Conservation (phyloP, 2,113 vertebrate genomes). For the Callithrix jacchus region DNA sequence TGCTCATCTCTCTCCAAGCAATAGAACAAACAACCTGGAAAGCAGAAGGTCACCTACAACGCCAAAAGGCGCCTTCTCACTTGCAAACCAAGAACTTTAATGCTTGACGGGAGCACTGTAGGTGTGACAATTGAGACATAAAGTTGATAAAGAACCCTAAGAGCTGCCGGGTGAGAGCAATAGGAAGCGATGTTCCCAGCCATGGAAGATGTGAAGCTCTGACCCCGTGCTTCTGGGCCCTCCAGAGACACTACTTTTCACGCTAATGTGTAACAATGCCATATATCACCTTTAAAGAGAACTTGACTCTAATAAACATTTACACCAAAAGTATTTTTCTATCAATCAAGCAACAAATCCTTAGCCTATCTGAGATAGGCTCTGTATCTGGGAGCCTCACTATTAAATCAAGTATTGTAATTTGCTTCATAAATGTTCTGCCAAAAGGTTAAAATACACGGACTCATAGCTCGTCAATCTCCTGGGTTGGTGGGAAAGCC, state of each 20-base stretch:
- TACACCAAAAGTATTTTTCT: slow-evolving; percentile 66
- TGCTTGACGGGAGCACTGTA: background rate
- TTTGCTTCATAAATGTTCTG: slow-evolving; percentile 74
- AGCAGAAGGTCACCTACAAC: slow-evolving; percentile 20
- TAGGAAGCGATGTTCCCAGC: background rate
- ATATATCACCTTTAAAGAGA: slow-evolving; percentile 71
- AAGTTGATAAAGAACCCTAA: slow-evolving; percentile 53
- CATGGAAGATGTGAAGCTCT: background rate
- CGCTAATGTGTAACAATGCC: slow-evolving; percentile 51
- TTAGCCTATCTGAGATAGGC: slow-evolving; percentile 32
- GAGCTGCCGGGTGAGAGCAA: background rate
- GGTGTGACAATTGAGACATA: slow-evolving; percentile 52
- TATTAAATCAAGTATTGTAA: slow-evolving; percentile 72
- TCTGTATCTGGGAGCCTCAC: slow-evolving; percentile 49
- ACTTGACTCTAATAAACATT: slow-evolving; percentile 73
- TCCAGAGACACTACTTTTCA: slow-evolving; percentile 40
- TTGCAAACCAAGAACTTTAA: background rate
- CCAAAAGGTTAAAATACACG: slow-evolving; percentile 75
- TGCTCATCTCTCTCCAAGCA: background rate
- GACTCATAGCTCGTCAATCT: slow-evolving; percentile 54
- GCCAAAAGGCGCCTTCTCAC: slow-evolving; percentile 8
- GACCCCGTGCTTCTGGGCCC: background rate
- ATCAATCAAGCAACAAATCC: slow-evolving; percentile 71
- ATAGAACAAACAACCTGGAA: background rate
- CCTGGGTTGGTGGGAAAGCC: background rate